phyloP scores from a whole-genome alignment of 2,888 invertebrate species.

The Dione vanillae region DNA sequence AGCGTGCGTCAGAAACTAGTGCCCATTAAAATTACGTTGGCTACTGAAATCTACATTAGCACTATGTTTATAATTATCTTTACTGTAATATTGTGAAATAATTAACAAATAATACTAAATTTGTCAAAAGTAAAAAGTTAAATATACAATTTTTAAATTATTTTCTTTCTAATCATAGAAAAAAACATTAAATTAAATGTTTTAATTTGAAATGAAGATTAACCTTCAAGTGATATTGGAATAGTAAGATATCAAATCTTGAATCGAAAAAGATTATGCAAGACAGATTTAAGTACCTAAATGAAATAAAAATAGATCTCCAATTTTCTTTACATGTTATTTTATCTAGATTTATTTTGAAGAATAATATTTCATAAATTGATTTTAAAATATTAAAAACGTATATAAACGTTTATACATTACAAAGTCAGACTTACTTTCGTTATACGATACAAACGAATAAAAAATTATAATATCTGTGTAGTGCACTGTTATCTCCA shows the following conservation, averaged over 20 bases:
- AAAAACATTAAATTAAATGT: too few relatives aligned
- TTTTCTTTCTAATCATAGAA: too few relatives aligned
- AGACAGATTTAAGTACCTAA: neutral
- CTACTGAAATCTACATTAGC: conserved; percentile 6
- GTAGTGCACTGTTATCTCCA: conserved; percentile 33
- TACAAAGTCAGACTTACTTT: too few relatives aligned
- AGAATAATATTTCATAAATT: too few relatives aligned
- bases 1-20: conserved; percentile 5
- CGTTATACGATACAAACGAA: neutral
- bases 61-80: neutral
- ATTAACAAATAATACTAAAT: neutral
- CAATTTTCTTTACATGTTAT: neutral
- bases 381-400: neutral
- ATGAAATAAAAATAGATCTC: neutral
- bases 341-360: neutral
- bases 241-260: neutral
- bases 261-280: neutral
- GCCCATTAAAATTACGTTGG: conserved; percentile 18
- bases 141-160: too few relatives aligned
- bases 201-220: neutral
- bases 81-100: neutral
- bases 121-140: neutral
- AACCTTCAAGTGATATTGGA: neutral
- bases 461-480: neutral
- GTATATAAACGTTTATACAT: neutral